A percentile compares a stretch with the other conserved stretches of the same genome.
Conservation (phyloP, 2,113 vertebrate species). For the Rhadina sibilatrix region DNA sequence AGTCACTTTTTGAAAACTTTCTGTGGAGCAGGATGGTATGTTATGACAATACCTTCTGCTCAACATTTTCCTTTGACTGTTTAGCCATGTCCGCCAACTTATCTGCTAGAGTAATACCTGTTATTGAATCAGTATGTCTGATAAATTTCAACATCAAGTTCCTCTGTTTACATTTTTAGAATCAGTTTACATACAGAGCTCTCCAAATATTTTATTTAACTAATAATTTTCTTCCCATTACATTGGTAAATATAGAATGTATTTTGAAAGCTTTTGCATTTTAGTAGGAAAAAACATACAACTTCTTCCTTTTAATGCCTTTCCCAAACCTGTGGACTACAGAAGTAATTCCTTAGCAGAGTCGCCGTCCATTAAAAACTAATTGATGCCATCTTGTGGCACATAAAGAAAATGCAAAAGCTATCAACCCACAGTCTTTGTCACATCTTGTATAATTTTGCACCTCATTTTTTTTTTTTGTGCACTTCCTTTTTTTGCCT, state of each 20-base stretch:
- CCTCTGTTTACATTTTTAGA: background rate
- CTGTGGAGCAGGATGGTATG: background rate
- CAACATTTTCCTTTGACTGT: background rate
- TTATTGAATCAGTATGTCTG: background rate
- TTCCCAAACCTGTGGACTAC: background rate
- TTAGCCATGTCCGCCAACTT: background rate
- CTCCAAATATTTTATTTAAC: background rate
- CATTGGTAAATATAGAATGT: background rate
- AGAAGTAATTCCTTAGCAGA: background rate
- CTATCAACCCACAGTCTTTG: rapidly evolving
- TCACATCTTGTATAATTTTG: background rate
- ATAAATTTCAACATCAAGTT: background rate
- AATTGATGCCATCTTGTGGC: slow-evolving; percentile 72
- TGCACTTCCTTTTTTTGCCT: background rate
- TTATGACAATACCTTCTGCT: background rate
- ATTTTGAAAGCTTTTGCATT: background rate
- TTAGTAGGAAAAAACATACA: background rate
- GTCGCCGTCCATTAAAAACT: background rate
- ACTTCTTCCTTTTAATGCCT: background rate
- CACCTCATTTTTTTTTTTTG: background rate
- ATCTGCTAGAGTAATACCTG: background rate
- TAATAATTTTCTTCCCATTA: background rate
- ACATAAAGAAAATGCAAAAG: background rate
- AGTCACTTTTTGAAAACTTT: background rate
- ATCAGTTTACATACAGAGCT: background rate